Evolutionary conservation across 1,140 invertebrate genomes (phyloP).

Genomic region (Scaptomyza graminum): DNA sequence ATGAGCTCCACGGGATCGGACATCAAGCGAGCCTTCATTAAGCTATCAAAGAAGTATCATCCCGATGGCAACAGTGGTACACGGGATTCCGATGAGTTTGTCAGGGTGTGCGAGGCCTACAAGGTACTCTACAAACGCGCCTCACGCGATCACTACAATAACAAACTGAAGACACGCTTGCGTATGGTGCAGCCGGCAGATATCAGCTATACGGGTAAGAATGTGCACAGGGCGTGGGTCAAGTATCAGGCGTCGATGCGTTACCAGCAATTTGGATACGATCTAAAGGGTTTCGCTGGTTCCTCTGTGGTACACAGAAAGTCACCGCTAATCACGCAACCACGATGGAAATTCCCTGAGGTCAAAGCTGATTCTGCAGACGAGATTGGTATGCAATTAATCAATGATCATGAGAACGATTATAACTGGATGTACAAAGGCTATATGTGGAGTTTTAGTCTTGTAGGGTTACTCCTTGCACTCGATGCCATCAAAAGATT

Average conservation of each 20-base stretch:
- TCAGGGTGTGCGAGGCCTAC: constrained; percentile 62
- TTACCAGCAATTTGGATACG: constrained; percentile 39
- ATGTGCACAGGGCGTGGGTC: constrained; percentile 43
- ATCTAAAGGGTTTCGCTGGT: background rate
- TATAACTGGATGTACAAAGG: background rate
- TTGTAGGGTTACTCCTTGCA: constrained; percentile 18
- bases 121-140: constrained; percentile 34
- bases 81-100: constrained; percentile 45
- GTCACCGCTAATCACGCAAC: background rate
- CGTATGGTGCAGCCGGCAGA: background rate
- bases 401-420: background rate
- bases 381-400: background rate
- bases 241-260: constrained; percentile 44
- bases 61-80: constrained; percentile 40
- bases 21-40: constrained; percentile 57
- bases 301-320: constrained; percentile 1
- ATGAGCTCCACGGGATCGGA: constrained; percentile 36
- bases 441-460: constrained; percentile 19
- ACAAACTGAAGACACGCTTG: constrained; percentile 5
- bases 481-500: background rate
- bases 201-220: background rate
- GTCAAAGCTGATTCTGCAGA: too few relatives aligned
- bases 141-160: constrained; percentile 30
- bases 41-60: constrained; percentile 65
- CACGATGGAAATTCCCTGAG: background rate